Base-by-base conservation (phyloP, 2,113 vertebrate genomes). In the Alectura lathami region DNA sequence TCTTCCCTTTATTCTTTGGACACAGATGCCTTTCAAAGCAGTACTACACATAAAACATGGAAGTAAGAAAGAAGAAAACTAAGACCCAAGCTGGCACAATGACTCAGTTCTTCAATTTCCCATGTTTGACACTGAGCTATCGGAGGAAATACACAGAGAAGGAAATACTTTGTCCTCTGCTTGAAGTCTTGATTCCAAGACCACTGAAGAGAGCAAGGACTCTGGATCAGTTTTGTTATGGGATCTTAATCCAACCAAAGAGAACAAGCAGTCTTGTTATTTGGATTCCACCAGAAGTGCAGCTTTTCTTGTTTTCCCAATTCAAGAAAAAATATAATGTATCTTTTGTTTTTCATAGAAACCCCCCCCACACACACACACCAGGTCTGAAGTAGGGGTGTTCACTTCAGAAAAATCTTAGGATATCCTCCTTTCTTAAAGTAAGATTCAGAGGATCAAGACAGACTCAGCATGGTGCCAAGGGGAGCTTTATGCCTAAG, bases 151-250 rank as follows among this genome's bases (percentile, higher is more conserved):
- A 51, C 8, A 73, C 2, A 36, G 54, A 77, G 36, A 45, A 60
- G 50, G 68, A 81, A 75, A 16, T 14, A 70, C 20, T 24, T 34
- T 23, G n/a, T 60, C 43, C 48, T 78, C 56, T 68, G 21, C 53
- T 56, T 56, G 64, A 62, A 79, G 63, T 8, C 66, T 24, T 0
- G 0, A 34, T 59, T 85, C 50, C 74, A 83, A 77, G 45, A 27
- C 30, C 1, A 12, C 50, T 53, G 59, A 93, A 67, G 48, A 20
- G 30, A 88, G 75, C n/a, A 30, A 59, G 56, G 74, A 59, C 45
- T 88, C 72, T 48, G 78, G n/a, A 82, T 83, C 32, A 43, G n/a
- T 87, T 94, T 38, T 79, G n/a, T 78, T 87, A 82, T 79, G 62
- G 38, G 47, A 27, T 43, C 86, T 64, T 84, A 91, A 73, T 24